Percentiles rank a stretch among this genome's conserved stretches.
Evolutionary conservation across 2,888 invertebrate genomes (phyloP).

Genomic region (Trypoxylon attenuatum): DNA sequence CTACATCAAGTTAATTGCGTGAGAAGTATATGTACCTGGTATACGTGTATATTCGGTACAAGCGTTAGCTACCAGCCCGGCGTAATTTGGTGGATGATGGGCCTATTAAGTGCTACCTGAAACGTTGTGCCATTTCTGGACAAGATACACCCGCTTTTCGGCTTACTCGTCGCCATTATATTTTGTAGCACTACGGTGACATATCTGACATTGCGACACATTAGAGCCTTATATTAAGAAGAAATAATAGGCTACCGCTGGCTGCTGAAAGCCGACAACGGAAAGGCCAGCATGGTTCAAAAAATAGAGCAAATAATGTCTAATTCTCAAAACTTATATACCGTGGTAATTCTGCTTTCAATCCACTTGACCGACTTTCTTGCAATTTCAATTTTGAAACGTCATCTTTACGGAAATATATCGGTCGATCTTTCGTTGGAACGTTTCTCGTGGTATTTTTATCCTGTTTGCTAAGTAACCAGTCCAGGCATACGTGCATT

Average conservation of each 20-base stretch:
- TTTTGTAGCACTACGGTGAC: conserved; percentile 4
- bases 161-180: conserved; percentile 12
- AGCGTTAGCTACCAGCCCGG: conserved; percentile 1
- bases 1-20: conserved; percentile 42
- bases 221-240: conserved; percentile 13
- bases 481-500: too few species aligned
- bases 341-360: background rate
- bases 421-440: too few species aligned
- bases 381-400: too few species aligned
- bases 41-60: conserved; percentile 3
- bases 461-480: too few species aligned
- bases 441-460: too few species aligned
- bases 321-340: too few species aligned
- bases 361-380: background rate
- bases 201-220: conserved; percentile 8
- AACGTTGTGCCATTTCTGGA: conserved; percentile 28
- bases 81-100: conserved; percentile 48
- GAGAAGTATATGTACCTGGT: conserved; percentile 43
- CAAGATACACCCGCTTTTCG: conserved; percentile 4
- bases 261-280: conserved; percentile 12
- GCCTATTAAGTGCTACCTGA: conserved; percentile 38
- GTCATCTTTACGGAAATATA: too few species aligned
- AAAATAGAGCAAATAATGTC: too few species aligned
- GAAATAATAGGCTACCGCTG: background rate
- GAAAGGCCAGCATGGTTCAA: background rate